Evolutionary conservation across 2,797 vertebrate species (phyloP).

Genomic region (Pterois miles): DNA sequence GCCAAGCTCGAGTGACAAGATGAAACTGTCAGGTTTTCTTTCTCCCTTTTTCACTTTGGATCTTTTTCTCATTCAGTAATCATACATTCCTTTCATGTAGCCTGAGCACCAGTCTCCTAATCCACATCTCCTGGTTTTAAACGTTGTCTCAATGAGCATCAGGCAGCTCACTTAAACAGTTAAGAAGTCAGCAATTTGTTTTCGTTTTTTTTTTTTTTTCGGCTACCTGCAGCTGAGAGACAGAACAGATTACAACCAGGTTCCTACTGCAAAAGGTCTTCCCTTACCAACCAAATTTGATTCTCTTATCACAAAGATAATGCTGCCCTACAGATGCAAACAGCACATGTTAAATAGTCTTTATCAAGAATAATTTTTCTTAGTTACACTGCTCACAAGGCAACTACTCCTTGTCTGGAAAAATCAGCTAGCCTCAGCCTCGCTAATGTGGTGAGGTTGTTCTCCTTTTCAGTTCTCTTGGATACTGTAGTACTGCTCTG

Average conservation of each 20-base stretch:
- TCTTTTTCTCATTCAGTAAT: constrained; percentile 31
- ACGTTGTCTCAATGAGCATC: constrained; percentile 22
- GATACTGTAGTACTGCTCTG: constrained; percentile 29
- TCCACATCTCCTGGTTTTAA: constrained; percentile 25
- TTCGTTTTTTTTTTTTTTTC: background rate
- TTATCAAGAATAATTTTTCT: background rate
- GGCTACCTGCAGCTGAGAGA: constrained; percentile 4
- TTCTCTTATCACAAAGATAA: constrained; percentile 8
- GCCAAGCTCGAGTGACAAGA: constrained; percentile 30
- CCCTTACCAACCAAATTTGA: background rate
- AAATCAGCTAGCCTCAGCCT: background rate
- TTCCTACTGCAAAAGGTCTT: constrained; percentile 21
- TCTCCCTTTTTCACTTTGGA: constrained; percentile 10
- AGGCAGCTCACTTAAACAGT: constrained; percentile 45
- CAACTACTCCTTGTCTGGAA: background rate
- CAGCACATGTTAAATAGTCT: constrained; percentile 16
- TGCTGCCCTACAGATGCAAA: constrained; percentile 22
- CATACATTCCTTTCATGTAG: constrained; percentile 65
- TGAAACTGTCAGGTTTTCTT: constrained; percentile 35
- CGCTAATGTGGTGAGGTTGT: background rate
- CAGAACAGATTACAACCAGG: background rate
- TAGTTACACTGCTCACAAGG: background rate
- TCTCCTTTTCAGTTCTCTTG: constrained; percentile 31
- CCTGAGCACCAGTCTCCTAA: constrained; percentile 16
- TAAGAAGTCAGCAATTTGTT: constrained; percentile 11